Evolutionary conservation across 2,888 invertebrate species (phyloP), one percentile per base, ranked within the genome.

Genomic region (Brachyopa scutellaris): DNA sequence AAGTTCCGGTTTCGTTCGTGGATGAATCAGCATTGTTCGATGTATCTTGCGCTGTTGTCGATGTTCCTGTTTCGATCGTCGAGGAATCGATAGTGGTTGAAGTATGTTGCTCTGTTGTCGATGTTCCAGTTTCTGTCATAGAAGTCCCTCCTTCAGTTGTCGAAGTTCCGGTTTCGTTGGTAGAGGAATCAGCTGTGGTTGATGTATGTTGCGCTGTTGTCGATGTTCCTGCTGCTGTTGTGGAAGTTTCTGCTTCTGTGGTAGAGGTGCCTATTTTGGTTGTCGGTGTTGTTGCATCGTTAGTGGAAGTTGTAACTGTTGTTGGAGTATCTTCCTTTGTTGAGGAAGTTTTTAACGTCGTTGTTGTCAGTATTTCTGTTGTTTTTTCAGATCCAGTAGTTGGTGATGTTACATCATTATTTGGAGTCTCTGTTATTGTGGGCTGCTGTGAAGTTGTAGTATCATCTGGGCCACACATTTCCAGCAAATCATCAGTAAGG

Each of bases 381-480:
- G n/a, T n/a, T n/a, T n/a, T n/a, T n/a, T n/a, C n/a, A n/a, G n/a
- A n/a, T n/a, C n/a, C n/a, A n/a, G n/a, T n/a, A n/a, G n/a, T n/a
- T n/a, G n/a, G n/a, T n/a, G n/a, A n/a, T n/a, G n/a, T n/a, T n/a
- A n/a, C n/a, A n/a, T n/a, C n/a, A n/a, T n/a, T n/a, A n/a, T n/a
- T n/a, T n/a, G n/a, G n/a, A n/a, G n/a, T n/a, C n/a, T 19, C 13
- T n/a, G 29, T 29, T 23, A 19, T 42, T 7, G 59, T 61, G 4
- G 17, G 17, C 7, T 15, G 4, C 0, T 33, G n/a, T 0, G 19
- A 11, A 1, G 33, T 53, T 2, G 21, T 15, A 11, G 40, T 26
- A 5, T 0, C 26, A 3, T 72, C 66, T 11, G 78, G 72, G 0
- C 67, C 73, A 21, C 73, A 67, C 17, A 23, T 45, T 2, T 11